A percentile compares a stretch with the other conserved stretches of the same genome.
phyloP scores from a whole-genome alignment of 1,140 invertebrate genomes.

The Diorhabda elongata region DNA sequence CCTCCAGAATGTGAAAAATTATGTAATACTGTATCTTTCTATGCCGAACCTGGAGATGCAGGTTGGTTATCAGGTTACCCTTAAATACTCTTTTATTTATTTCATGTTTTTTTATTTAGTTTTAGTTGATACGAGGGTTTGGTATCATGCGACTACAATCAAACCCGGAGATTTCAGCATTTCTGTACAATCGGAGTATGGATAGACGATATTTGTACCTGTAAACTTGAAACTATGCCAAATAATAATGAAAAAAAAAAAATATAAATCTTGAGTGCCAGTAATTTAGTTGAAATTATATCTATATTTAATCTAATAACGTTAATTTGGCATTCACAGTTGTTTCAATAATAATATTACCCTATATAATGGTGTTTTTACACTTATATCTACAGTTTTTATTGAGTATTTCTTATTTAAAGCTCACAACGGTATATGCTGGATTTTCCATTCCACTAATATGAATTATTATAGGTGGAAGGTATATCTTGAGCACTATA shows the following conservation, averaged over 20 bases:
- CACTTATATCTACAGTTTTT: no score
- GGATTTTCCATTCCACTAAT: no score
- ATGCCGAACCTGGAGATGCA: constrained; percentile 81
- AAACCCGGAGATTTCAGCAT: constrained; percentile 81
- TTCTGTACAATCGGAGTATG: constrained; percentile 90
- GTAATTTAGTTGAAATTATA: no score
- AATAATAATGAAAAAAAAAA: neutral
- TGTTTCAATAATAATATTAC: no score
- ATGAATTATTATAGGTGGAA: no score
- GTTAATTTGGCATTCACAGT: no score
- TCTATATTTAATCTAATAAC: no score
- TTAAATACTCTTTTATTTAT: neutral
- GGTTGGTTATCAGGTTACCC: constrained; percentile 53
- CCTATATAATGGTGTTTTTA: no score
- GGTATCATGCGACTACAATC: constrained; percentile 87
- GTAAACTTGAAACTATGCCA: neutral
- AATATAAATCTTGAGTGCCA: no score
- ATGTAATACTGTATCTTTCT: constrained; percentile 70
- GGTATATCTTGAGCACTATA: no score
- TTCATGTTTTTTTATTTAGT: constrained; percentile 53
- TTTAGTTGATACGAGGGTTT: constrained; percentile 83
- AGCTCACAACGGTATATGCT: no score
- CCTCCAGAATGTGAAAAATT: constrained; percentile 82
- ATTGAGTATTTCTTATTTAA: no score
- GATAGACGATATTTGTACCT: constrained; percentile 51